Percentiles rank a stretch among this genome's conserved stretches.
Conservation (phyloP, 2,888 invertebrate genomes). For the Tinea trinotella region DNA sequence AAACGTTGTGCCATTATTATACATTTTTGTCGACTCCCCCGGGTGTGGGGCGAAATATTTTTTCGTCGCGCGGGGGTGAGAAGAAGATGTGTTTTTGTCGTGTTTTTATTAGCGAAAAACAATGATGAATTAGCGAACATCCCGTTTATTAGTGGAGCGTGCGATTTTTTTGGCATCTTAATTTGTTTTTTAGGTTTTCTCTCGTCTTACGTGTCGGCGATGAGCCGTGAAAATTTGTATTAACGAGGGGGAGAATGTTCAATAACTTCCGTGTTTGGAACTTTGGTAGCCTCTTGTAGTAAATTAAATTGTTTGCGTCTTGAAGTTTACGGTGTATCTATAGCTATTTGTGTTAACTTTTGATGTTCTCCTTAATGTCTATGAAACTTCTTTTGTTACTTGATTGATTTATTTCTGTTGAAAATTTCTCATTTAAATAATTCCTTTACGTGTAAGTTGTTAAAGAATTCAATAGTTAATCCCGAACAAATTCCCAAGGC, state of each 20-base stretch:
- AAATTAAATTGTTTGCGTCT: constrained; percentile 60
- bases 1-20: constrained; percentile 24
- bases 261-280: constrained; percentile 40
- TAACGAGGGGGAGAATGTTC: constrained; percentile 46
- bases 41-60: constrained; percentile 20
- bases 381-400: constrained; percentile 6
- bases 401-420: neutral
- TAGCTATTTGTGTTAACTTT: constrained; percentile 6
- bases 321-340: constrained; percentile 8
- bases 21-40: constrained; percentile 25
- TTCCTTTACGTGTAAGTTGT: neutral
- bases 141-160: constrained; percentile 48
- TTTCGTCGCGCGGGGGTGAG: constrained; percentile 22
- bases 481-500: neutral
- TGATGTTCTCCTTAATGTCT: constrained; percentile 9
- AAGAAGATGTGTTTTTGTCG: constrained; percentile 50
- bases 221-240: constrained; percentile 49
- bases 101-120: constrained; percentile 65
- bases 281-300: constrained; percentile 33
- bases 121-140: constrained; percentile 62
- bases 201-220: constrained; percentile 24
- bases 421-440: neutral
- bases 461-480: neutral
- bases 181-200: constrained; percentile 26
- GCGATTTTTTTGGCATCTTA: constrained; percentile 32